These are phyloP conservation scores for Oplegnathus fasciatus DNA, from an alignment of 2,113 vertebrate genomes.

Conservation along the genomic window DNA sequence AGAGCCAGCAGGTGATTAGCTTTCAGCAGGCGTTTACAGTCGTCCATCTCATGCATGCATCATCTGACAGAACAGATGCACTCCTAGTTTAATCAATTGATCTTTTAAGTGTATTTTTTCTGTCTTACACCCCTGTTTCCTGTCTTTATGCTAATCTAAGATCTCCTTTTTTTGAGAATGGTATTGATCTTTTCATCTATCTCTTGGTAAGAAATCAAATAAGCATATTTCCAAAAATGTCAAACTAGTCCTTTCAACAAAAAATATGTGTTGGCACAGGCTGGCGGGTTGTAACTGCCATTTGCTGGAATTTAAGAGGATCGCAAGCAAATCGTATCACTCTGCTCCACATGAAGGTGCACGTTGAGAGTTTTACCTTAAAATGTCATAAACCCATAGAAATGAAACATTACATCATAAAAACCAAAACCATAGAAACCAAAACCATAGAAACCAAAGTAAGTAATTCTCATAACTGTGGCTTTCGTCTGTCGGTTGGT, in stretches of 20 bases:
- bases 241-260: background rate
- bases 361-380: background rate
- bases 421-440: too few relatives aligned
- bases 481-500: background rate
- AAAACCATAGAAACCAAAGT: background rate
- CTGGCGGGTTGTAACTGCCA: background rate
- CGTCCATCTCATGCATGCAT: too few relatives aligned
- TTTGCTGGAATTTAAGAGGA: background rate
- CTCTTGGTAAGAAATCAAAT: background rate
- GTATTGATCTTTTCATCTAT: slow-evolving; percentile 9
- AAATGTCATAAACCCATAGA: background rate
- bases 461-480: background rate
- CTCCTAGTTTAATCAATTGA: too few relatives aligned
- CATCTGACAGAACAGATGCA: too few relatives aligned
- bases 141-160: background rate
- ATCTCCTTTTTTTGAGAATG: background rate
- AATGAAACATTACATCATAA: background rate
- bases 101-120: background rate
- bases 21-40: background rate
- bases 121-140: background rate
- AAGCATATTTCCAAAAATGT: background rate
- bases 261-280: background rate
- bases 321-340: background rate
- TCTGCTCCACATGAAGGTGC: background rate
- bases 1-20: background rate